Evolutionary conservation across 2,797 vertebrate species (phyloP).

Genomic region (Myripristis murdjan): DNA sequence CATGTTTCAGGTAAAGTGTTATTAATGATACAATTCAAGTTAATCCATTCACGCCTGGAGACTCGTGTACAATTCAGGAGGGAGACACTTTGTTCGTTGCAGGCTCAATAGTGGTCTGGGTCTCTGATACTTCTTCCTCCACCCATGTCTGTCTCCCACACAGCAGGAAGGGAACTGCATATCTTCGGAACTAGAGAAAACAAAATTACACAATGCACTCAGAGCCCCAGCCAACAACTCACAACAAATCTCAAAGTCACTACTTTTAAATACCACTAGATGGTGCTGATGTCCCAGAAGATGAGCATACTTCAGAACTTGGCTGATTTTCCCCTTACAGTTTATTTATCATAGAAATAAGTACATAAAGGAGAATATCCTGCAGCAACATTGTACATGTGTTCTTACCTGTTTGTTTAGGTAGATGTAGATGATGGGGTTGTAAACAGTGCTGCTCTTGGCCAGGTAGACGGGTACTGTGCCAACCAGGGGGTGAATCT

Average conservation of each 20-base stretch:
- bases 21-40: background rate
- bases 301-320: background rate
- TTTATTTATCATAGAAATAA: background rate
- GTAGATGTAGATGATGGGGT: constrained; percentile 85
- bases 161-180: constrained; percentile 80
- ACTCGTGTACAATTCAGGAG: constrained; percentile 41
- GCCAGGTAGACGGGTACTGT: constrained; percentile 83
- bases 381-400: background rate
- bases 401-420: constrained; percentile 81
- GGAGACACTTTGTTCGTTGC: constrained; percentile 68
- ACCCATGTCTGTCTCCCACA: constrained; percentile 69
- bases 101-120: constrained; percentile 56
- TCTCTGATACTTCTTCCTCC: constrained; percentile 69
- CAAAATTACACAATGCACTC: background rate
- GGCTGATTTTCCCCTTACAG: too few relatives aligned
- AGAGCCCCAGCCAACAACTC: background rate
- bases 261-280: constrained; percentile 55
- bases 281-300: constrained; percentile 40
- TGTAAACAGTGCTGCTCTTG: constrained; percentile 85
- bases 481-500: constrained; percentile 72
- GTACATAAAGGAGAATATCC: background rate
- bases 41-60: too few relatives aligned
- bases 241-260: too few relatives aligned
- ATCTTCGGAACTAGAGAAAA: constrained; percentile 78
- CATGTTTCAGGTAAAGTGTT: constrained; percentile 1